phyloP scores from a whole-genome alignment of 2,113 vertebrate genomes.

The Melanerpes formicivorus region DNA sequence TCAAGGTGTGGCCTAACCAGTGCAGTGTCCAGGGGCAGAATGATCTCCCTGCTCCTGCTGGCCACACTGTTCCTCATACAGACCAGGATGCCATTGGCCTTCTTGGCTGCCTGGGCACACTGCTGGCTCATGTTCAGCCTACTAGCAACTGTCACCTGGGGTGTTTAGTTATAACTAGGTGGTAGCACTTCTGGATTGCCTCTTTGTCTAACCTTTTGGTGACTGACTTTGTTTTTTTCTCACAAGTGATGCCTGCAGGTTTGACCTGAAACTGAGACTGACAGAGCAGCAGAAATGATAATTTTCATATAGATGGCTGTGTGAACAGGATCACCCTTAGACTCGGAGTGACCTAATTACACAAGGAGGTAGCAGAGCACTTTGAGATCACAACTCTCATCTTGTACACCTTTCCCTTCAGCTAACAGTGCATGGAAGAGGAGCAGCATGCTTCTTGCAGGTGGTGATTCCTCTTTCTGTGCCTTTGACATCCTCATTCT shows the following conservation, averaged over 20 bases:
- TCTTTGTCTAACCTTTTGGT: not conserved
- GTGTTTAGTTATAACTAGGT: not conserved
- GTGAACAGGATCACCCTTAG: constrained; percentile 11
- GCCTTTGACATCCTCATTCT: constrained; percentile 53
- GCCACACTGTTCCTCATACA: too few species aligned
- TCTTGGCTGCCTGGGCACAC: too few species aligned
- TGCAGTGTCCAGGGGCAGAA: too few species aligned
- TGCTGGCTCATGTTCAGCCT: too few species aligned
- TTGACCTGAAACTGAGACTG: constrained; percentile 1
- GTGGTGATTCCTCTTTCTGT: constrained; percentile 42
- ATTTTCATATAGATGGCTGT: constrained; percentile 2
- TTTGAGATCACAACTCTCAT: constrained; percentile 13
- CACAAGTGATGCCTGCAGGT: not conserved
- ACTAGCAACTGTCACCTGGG: too few species aligned
- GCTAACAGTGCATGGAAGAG: not conserved
- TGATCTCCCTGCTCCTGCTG: too few species aligned
- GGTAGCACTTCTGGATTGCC: not conserved
- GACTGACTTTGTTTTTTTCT: not conserved
- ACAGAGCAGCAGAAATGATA: not conserved
- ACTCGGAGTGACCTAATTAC: constrained; percentile 14
- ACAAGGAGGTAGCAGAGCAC: not conserved
- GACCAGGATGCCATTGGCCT: too few species aligned
- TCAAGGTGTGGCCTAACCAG: too few species aligned
- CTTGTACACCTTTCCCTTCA: constrained; percentile 18
- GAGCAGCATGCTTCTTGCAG: constrained; percentile 17